Base-by-base conservation (phyloP, 2,797 vertebrate genomes). In the Steatocranus sp. region DNA sequence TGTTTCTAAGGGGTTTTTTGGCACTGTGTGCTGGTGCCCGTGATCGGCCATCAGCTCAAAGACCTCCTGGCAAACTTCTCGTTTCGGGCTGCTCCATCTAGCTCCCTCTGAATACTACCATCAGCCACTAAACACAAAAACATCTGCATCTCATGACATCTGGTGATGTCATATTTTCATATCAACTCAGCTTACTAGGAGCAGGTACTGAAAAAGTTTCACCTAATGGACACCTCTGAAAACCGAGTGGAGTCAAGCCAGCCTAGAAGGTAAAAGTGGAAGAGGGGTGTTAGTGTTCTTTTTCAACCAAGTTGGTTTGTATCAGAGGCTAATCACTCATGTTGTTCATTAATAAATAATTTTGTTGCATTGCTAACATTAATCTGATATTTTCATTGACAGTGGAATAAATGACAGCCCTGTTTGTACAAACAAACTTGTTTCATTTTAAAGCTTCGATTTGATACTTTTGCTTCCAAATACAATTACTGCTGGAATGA, bases 401-500 rank as follows among this genome's bases (percentile, higher is more conserved):
- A 81, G 4, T 75, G 9, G 38, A 27, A 70, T 27, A 27, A 30
- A 46, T 12, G 50, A 53, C 6, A 70, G 56, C 48, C 15, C 5
- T 56, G 48, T 3, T 5, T 76, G 23, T 18, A 88, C 78, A 91
- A 84, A 86, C 43, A 48, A 70, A 49, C 77, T 89, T 92, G 89
- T 91, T 87, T 88, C 12, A 80, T 3, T 79, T 88, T 14, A 63
- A 20, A 76, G 54, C 79, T 91, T 77, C 5, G 38, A 50, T 81
- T 78, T 76, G 66, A 74, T 48, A 56, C 49, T 36, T 61, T 61
- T 79, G 43, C 25, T 63, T 85, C 83, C 61, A 85, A 87, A 89
- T 75, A 66, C 6, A 86, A 88, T 93, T 80, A 82, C 30, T 36
- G 66, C 46, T 79, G 8, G 83, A 83, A 79, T 56, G 25, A 79